phyloP scores from a whole-genome alignment of 1,140 invertebrate genomes.

The Calosoma granatense region DNA sequence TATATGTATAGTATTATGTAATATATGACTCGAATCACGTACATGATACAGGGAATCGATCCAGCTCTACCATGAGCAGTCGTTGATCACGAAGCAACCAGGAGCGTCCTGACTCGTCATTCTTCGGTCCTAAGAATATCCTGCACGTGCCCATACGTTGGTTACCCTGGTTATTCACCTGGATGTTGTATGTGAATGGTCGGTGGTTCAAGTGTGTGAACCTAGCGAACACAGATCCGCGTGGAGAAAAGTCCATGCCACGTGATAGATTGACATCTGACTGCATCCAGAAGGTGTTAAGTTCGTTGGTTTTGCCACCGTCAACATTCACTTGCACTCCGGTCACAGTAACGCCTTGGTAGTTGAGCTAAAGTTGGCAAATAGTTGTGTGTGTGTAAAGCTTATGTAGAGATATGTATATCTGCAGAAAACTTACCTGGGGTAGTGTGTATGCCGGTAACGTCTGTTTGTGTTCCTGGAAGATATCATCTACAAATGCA shows the following conservation, averaged over 20 bases:
- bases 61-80: conserved; percentile 45
- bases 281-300: conserved; percentile 41
- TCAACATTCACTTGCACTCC: conserved; percentile 18
- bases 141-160: conserved; percentile 43
- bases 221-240: conserved; percentile 36
- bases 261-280: conserved; percentile 38
- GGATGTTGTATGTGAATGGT: conserved; percentile 45
- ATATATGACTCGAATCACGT: conserved; percentile 23
- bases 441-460: conserved; percentile 48
- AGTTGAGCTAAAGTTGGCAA: conserved; percentile 21
- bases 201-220: conserved; percentile 55
- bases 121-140: conserved; percentile 47
- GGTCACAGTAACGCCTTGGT: conserved; percentile 22
- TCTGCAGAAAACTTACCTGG: conserved; percentile 33
- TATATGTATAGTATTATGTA: not conserved
- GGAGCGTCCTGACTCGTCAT: conserved; percentile 41
- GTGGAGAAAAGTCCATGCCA: conserved; percentile 38
- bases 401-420: not conserved
- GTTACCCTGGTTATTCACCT: conserved; percentile 32
- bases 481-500: conserved; percentile 67
- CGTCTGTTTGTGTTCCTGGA: conserved; percentile 63
- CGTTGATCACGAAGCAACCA: conserved; percentile 42
- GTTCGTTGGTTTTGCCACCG: conserved; percentile 23
- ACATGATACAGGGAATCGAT: conserved; percentile 43
- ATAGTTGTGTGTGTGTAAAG: not conserved